A percentile compares a stretch with the other conserved stretches of the same genome.
phyloP scores from a whole-genome alignment of 2,888 invertebrate genomes.

The Plagiodera versicolora region DNA sequence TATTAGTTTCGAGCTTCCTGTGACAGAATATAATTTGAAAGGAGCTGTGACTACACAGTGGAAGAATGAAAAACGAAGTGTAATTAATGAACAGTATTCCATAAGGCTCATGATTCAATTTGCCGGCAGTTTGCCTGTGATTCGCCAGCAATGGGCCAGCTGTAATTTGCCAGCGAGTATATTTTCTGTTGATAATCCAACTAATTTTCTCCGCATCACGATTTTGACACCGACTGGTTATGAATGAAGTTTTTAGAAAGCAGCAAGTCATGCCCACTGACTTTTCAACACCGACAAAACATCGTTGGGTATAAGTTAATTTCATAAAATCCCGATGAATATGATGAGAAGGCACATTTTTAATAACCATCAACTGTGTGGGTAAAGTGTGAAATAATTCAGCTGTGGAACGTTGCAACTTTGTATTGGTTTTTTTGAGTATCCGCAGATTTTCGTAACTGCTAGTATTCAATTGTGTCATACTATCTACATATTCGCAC shows the following conservation, averaged over 20 bases:
- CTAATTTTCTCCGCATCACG: not conserved
- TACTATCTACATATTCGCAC: too few relatives aligned
- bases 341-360: conserved; percentile 11
- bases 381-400: not conserved
- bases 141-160: too few relatives aligned
- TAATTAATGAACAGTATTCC: too few relatives aligned
- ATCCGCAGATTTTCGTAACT: not conserved
- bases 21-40: conserved; percentile 20
- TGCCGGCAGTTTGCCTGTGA: too few relatives aligned
- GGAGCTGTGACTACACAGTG: too few relatives aligned
- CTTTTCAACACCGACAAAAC: conserved; percentile 24
- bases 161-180: not conserved
- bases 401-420: not conserved
- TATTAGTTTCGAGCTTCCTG: conserved; percentile 41
- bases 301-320: conserved; percentile 14
- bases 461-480: too few relatives aligned
- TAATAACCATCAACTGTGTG: not conserved
- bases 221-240: conserved; percentile 10
- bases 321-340: conserved; percentile 14
- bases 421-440: not conserved
- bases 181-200: not conserved
- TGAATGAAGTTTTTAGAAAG: conserved; percentile 16
- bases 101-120: conserved; percentile 16
- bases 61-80: conserved; percentile 26
- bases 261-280: conserved; percentile 31